phyloP scores from a whole-genome alignment of 2,888 invertebrate species.

The Kuschelorhynchus macadamiae region DNA sequence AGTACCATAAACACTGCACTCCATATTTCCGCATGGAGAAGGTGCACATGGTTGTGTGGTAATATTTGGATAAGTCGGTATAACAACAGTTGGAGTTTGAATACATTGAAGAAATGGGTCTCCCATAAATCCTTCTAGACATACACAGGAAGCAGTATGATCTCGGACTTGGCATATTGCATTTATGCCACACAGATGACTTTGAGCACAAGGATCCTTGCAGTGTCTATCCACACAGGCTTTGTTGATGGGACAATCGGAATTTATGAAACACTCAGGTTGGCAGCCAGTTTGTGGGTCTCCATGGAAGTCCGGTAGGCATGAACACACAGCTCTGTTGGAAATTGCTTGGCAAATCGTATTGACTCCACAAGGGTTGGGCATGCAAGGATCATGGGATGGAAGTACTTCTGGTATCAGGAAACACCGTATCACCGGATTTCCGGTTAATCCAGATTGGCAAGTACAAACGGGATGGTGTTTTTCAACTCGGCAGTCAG shows the following conservation, averaged over 20 bases:
- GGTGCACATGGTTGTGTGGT: constrained; percentile 81
- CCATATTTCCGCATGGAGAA: constrained; percentile 81
- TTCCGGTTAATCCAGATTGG: constrained; percentile 79
- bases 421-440: constrained; percentile 83
- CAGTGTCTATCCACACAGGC: constrained; percentile 85
- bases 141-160: constrained; percentile 87
- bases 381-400: constrained; percentile 78
- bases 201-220: constrained; percentile 78
- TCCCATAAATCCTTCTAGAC: constrained; percentile 81
- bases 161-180: constrained; percentile 85
- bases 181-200: constrained; percentile 83
- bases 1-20: constrained; percentile 80
- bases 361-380: constrained; percentile 84
- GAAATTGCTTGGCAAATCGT: constrained; percentile 82
- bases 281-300: constrained; percentile 84
- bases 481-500: constrained; percentile 81
- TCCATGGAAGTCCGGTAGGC: constrained; percentile 82
- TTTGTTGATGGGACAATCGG: constrained; percentile 82
- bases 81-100: constrained; percentile 64
- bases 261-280: constrained; percentile 86
- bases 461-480: constrained; percentile 88
- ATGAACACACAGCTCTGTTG: constrained; percentile 82
- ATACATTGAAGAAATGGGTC: constrained; percentile 85
- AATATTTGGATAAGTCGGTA: constrained; percentile 64
- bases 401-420: constrained; percentile 71